Evolutionary conservation across 2,113 vertebrate genomes (phyloP), one percentile per base, ranked within the genome.

Genomic region (Boleophthalmus pectinirostris): DNA sequence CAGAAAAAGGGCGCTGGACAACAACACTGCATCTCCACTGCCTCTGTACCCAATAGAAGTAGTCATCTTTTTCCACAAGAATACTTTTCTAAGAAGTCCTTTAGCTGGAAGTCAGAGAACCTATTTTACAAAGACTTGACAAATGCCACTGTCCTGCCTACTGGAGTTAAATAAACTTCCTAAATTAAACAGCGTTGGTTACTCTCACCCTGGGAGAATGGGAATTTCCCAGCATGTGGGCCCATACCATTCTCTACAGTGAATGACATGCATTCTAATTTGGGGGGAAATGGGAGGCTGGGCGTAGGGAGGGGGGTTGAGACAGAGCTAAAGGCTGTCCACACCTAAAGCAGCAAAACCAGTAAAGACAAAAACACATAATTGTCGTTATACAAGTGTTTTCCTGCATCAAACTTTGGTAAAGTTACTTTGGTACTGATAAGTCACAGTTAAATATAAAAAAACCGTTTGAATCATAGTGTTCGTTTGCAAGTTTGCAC

Each of bases 1-100:
- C 95, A 97, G 95, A 94, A 97, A 96, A 96, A 97, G 95, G 95
- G 95, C 96, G 94, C 88, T 92, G 96, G 96, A 95, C 94, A 93
- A 95, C 94, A 95, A 94, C 90, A 78, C 84, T 68, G 86, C 79
- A 65, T 81, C 81, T 74, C 78, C 77, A 75, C 73, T 66, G 75
- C 82, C 75, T 78, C 83, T 53, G 80, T 78, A 80, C 83, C 80
- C 77, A 72, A 69, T 61, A 25, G 25, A 61, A 20, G 25, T 61
- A 61, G 25, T 61, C 58, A 33, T 61, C 58, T 61, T 61, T 61
- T n/a, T 45, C 63, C 63, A 64, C 16, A 38, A 66, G n/a, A 66
- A 11, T 20, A 38, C 63, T 72, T 72, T 72, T 60, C 58, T 60
- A 24, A 25, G 61, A 64, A 64, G 61, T 64, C 21, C 45, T 47